A percentile compares a stretch with the other conserved stretches of the same genome.
These are phyloP conservation scores for Copidosoma floridanum DNA, from an alignment of 1,140 invertebrate genomes.

Conservation along the genomic window DNA sequence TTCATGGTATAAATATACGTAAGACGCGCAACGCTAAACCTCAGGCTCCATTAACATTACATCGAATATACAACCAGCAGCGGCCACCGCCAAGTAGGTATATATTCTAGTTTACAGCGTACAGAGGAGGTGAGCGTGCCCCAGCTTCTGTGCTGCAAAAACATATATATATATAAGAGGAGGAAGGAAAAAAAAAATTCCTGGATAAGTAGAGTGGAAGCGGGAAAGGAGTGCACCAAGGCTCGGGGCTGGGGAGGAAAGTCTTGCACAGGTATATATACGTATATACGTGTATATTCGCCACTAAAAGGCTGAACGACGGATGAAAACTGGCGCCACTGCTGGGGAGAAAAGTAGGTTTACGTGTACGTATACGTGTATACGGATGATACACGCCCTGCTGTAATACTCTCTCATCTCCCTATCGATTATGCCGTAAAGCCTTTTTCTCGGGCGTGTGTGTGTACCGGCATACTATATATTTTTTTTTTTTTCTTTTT, in stretches of 20 bases:
- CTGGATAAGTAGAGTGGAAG: conserved; percentile 11
- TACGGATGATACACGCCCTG: conserved; percentile 1
- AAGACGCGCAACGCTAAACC: neutral
- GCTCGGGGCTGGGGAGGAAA: neutral
- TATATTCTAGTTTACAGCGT: neutral
- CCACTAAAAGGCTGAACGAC: conserved; percentile 4
- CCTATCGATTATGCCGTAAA: neutral
- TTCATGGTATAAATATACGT: no score
- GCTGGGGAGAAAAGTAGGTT: conserved; percentile 13
- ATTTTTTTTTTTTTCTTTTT: no score
- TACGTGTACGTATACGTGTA: no score
- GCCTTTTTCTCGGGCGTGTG: no score
- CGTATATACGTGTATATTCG: no score
- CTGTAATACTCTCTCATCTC: no score
- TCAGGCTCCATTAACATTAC: neutral
- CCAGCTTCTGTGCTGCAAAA: no score
- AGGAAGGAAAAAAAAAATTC: no score
- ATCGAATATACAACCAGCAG: neutral
- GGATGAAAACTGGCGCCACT: conserved; percentile 14
- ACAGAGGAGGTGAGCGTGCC: neutral
- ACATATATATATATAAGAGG: no score
- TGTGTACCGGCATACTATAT: no score
- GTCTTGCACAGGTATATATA: neutral
- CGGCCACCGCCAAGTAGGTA: neutral
- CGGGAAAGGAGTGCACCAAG: no score